phyloP scores from a whole-genome alignment of 2,113 vertebrate species.

The Corythornis cristatus region DNA sequence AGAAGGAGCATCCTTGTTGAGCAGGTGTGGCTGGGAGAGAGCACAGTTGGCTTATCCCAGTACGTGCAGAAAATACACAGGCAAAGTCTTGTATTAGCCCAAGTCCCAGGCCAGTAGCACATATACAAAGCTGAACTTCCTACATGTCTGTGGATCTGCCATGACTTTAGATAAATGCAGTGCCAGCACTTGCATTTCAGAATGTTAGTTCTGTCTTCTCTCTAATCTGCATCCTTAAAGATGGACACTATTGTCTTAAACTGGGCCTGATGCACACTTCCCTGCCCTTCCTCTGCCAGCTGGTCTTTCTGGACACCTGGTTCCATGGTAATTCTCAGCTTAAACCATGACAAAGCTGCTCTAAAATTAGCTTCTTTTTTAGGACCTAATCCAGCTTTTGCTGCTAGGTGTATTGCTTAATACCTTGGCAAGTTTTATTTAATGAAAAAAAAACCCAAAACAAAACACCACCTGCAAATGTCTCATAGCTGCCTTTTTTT shows the following conservation, averaged over 20 bases:
- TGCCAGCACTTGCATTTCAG: not conserved
- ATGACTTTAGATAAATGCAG: not conserved
- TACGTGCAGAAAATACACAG: not conserved
- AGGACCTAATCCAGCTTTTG: not conserved
- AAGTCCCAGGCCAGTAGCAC: not conserved
- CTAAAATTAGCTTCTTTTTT: conserved; percentile 4
- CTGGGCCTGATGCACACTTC: not conserved
- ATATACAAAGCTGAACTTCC: not conserved
- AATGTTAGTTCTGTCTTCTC: fast-evolving
- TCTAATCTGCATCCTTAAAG: not conserved
- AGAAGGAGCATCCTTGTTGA: not conserved
- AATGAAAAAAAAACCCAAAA: not conserved
- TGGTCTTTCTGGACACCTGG: not conserved
- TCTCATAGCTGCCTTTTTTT: not conserved
- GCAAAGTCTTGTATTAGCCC: not conserved
- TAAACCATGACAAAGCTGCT: not conserved
- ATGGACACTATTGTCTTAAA: not conserved
- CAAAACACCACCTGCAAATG: not conserved
- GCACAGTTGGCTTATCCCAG: not conserved
- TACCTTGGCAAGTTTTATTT: not conserved
- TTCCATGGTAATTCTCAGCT: not conserved
- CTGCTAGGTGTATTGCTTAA: not conserved
- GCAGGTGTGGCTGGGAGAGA: not conserved
- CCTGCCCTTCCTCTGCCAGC: not conserved
- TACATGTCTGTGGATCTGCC: not conserved